Evolutionary conservation across 2,797 vertebrate genomes (phyloP), one percentile per base, ranked within the genome.

Genomic region (Mormyrus hasselquistii): DNA sequence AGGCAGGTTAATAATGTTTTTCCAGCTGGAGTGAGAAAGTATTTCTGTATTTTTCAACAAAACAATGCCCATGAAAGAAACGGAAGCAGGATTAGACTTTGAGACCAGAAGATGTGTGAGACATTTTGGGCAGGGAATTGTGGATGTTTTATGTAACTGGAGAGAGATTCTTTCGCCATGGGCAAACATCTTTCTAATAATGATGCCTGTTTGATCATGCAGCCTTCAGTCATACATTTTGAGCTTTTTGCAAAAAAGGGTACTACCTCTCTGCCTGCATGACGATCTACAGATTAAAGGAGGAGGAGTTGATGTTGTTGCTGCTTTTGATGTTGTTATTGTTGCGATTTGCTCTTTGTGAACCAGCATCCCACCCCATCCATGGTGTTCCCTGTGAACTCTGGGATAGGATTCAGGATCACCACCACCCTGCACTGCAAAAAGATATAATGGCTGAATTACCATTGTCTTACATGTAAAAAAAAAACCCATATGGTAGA

Each of bases 61-160:
- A 73, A 38, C 69, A 73, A 34, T 38, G 69, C 12, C 69, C 69
- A 47, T 47, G 38, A 47, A 82, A 82, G 76, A 10, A 82, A 44
- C 2, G 2, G 19, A 82, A 82, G n/a, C 76, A 82, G 76, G 76
- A 10, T 44, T 47, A 22, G 2, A 82, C 76, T 79, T 47, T 87
- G 49, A 86, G n/a, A 87, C 87, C 6, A 76, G 38, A 86, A 87
- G 16, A 41, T 83, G 84, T 86, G 59, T 86, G n/a, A 62, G 44
- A 83, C 82, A 49, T 89, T 10, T 89, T n/a, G 22, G 41, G 29
- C 86, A 29, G 38, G 19, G 49, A 88, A 57, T 59, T 9, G 73
- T 22, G 69, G 34, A 89, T 90, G 50, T 82, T 73, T 87, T 57
- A 87, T 82, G n/a, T 89, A 83, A 88, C 86, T 89, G 65, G 86